phyloP scores from a whole-genome alignment of 2,797 vertebrate species.

The Darevskia nairensis region DNA sequence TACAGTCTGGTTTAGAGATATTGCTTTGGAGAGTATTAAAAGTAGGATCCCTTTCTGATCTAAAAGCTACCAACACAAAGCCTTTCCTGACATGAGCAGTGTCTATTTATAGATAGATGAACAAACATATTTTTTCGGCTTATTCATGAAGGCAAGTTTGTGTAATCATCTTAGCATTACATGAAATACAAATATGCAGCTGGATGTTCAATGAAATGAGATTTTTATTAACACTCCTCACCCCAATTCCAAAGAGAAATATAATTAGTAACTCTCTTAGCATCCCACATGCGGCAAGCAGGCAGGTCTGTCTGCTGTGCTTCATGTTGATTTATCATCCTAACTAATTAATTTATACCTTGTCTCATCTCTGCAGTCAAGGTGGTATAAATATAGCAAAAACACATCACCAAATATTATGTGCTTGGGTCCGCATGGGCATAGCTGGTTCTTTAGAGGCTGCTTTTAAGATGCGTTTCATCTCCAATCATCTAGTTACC shows the following conservation, averaged over 20 bases:
- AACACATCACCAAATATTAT: not conserved
- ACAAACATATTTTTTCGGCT: not conserved
- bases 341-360: not conserved
- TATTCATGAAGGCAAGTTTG: constrained; percentile 13
- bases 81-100: not conserved
- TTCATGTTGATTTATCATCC: not conserved
- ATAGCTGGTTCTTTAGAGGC: not conserved
- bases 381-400: not conserved
- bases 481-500: not conserved
- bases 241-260: not conserved
- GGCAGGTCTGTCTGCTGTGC: not conserved
- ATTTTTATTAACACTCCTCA: not conserved
- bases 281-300: not conserved
- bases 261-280: constrained; percentile 1
- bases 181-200: constrained; percentile 17
- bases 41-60: constrained; percentile 6
- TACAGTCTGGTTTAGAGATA: constrained; percentile 12
- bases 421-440: not conserved
- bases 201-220: not conserved
- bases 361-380: not conserved
- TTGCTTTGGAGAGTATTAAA: constrained; percentile 18
- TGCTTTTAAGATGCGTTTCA: not conserved
- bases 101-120: not conserved
- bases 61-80: constrained; percentile 30
- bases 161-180: not conserved